Base-by-base conservation (phyloP, 2,113 vertebrate species). In the Syngnathoides biaculeatus region DNA sequence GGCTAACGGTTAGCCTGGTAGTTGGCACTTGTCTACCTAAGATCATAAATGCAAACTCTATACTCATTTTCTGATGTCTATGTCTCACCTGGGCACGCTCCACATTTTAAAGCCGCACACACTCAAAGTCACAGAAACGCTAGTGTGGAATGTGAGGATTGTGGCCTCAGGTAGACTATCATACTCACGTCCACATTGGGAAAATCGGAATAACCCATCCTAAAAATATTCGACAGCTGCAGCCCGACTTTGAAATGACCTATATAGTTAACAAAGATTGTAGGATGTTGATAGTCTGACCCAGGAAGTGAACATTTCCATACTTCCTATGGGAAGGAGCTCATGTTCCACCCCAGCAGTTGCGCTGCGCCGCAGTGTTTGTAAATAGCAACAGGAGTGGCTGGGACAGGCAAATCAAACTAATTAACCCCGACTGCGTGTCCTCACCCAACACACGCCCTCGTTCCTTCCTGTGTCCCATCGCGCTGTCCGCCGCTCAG, bases 381-480 rank as follows among this genome's bases (percentile, higher is more conserved):
- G 20, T 65, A 40, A 52, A 55, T 68, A 39, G 61, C 17, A 43
- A 73, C 55, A 15, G 47, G 64, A 63, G 71, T 17, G 60, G 60
- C n/a, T 43, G 22, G 24, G 22, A 61, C 58, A 30, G 19, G 70
- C 69, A 38, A 74, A 66, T 42, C 12, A 43, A 42, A 59, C 62
- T 45, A 65, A 50, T 65, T 48, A 50, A 12, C 4, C 3, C 20
- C 19, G 19, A 8, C 22, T 20, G 22, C 55, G 58, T 43, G 22
- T 66, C 11, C 35, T 10, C 10, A 35, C 61, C 47, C 11, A 57
- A 40, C 61, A 59, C 8, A 64, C 57, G 65, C 58, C 58, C 64
- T 13, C 75, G 74, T 88, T 85, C 84, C 82, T 90, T 90, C 87
- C 88, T 89, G 83, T 69, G 90, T 91, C 90, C 82, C 81, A 84